These are phyloP conservation scores for Patiria pectinifera DNA, from an alignment of 53 echinoderm and acorn worm species.

Conservation along the genomic window DNA sequence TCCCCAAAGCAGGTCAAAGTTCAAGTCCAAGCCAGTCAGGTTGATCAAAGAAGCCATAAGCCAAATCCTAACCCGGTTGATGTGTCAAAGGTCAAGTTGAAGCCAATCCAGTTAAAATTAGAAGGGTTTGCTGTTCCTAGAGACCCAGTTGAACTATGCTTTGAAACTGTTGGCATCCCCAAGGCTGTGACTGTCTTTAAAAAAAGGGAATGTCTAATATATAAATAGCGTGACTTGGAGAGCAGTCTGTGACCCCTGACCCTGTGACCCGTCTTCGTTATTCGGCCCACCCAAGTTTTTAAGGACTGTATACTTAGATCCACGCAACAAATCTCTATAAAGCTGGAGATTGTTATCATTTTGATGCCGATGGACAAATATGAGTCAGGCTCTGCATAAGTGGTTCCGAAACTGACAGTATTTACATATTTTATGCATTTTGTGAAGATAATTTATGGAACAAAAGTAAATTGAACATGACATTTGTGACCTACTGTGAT, in stretches of 20 bases:
- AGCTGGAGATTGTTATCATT: neutral
- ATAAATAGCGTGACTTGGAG: neutral
- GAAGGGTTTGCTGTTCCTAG: neutral
- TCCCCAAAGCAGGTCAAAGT: neutral
- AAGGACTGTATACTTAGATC: neutral
- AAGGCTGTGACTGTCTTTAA: neutral
- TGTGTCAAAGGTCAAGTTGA: conserved; percentile 30
- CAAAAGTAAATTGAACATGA: neutral
- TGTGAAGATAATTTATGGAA: neutral
- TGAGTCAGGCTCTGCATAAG: neutral
- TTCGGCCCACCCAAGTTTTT: neutral
- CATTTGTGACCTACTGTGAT: no score
- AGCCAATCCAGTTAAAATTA: neutral
- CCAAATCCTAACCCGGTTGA: neutral
- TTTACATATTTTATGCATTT: neutral
- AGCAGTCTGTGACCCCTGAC: neutral
- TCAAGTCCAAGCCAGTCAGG: conserved; percentile 18
- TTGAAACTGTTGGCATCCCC: neutral
- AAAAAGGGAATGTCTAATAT: neutral
- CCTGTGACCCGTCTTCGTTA: conserved; percentile 1
- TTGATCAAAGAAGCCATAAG: neutral
- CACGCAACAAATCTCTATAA: neutral
- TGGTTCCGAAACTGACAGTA: neutral
- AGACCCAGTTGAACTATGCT: neutral
- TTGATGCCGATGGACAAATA: conserved; percentile 6